phyloP scores from a whole-genome alignment of 2,797 vertebrate species.

The Anomalospiza imberbis region DNA sequence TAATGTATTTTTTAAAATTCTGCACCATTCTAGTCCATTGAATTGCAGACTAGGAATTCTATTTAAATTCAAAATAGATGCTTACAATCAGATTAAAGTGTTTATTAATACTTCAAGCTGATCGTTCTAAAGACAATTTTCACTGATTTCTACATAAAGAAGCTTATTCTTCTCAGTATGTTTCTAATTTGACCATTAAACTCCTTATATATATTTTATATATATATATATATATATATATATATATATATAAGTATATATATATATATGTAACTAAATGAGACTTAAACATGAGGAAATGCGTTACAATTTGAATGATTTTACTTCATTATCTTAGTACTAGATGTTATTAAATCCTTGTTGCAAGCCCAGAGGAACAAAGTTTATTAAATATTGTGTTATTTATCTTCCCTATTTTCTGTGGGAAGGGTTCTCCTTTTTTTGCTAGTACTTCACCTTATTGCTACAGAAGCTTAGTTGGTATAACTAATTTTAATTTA shows the following conservation, averaged over 20 bases:
- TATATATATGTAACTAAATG: too few relatives aligned
- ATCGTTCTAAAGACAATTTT: not conserved
- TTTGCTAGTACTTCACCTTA: not conserved
- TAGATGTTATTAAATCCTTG: not conserved
- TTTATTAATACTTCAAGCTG: not conserved
- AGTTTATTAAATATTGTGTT: not conserved
- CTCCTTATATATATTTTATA: not conserved
- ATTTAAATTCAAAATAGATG: not conserved
- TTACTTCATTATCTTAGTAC: not conserved
- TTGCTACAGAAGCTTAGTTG: not conserved
- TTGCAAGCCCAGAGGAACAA: not conserved
- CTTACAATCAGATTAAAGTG: not conserved
- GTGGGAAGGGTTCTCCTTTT: not conserved
- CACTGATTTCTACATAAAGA: not conserved
- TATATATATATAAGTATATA: too few relatives aligned
- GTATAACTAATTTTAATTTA: not conserved
- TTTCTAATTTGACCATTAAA: not conserved
- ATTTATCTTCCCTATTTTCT: not conserved
- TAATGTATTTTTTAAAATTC: not conserved
- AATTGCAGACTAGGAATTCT: not conserved
- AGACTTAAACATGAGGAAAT: not conserved
- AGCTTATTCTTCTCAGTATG: not conserved
- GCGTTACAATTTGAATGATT: not conserved
- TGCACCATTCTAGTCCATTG: not conserved
- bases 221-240: too few relatives aligned